Evolutionary conservation across 2,797 vertebrate genomes (phyloP).

Genomic region (Peromyscus eremicus): DNA sequence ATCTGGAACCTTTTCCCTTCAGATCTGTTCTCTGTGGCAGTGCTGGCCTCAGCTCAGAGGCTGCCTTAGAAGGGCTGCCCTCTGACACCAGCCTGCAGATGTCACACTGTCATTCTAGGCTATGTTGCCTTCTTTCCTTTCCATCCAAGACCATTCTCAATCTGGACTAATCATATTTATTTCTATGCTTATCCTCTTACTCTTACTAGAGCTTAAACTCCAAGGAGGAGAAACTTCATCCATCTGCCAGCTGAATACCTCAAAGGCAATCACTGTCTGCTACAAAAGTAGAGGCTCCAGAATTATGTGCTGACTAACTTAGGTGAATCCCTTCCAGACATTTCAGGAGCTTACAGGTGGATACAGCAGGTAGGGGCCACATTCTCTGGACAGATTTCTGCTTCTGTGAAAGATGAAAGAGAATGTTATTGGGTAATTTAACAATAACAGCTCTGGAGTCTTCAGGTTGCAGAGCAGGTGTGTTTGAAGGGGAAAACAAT

Average conservation of each 20-base stretch:
- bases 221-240: background rate
- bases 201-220: background rate
- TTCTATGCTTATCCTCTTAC: background rate
- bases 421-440: slow-evolving; percentile 40
- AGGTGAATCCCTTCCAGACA: background rate
- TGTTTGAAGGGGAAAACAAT: slow-evolving; percentile 78
- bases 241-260: background rate
- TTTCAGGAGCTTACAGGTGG: background rate
- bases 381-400: slow-evolving; percentile 58
- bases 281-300: background rate
- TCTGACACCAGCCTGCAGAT: background rate
- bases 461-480: slow-evolving; percentile 47
- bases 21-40: background rate
- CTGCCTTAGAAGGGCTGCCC: background rate
- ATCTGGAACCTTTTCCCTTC: background rate
- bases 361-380: background rate
- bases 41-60: slow-evolving; percentile 19
- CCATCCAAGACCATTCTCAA: background rate
- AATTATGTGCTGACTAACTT: background rate
- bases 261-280: background rate
- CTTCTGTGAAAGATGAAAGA: slow-evolving; percentile 59
- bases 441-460: slow-evolving; percentile 58
- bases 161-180: background rate
- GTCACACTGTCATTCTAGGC: background rate
- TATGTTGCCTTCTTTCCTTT: background rate